Evolutionary conservation across 2,113 vertebrate species (phyloP).

Genomic region (Lethenteron reissneri): DNA sequence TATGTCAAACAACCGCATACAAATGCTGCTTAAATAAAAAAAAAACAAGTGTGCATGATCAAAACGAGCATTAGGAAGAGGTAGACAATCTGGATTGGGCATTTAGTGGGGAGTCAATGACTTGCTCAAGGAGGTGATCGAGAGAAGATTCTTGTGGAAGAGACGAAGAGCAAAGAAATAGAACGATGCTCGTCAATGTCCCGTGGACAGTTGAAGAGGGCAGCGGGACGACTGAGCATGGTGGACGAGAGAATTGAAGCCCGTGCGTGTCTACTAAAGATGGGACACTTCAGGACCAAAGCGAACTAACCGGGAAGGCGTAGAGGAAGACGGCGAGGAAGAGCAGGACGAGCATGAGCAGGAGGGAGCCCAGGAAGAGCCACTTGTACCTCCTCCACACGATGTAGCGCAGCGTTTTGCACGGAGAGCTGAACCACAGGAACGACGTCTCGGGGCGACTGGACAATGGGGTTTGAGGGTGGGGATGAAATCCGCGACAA

Average conservation of each 20-base stretch:
- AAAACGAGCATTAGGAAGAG: too few species aligned
- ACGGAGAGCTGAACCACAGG: conserved; percentile 17
- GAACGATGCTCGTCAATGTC: neutral
- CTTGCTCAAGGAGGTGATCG: too few species aligned
- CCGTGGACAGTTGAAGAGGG: neutral
- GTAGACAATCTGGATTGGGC: too few species aligned
- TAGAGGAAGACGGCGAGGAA: conserved; percentile 21
- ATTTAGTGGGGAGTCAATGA: too few species aligned
- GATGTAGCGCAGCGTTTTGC: conserved; percentile 10
- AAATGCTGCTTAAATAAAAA: too few species aligned
- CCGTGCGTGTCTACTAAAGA: neutral
- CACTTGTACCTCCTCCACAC: conserved; percentile 18
- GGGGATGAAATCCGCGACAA: too few species aligned
- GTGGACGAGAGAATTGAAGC: neutral
- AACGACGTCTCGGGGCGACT: conserved; percentile 16
- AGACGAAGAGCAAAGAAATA: too few species aligned
- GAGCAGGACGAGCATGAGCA: neutral
- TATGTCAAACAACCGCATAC: too few species aligned
- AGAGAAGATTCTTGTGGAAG: too few species aligned
- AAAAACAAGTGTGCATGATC: too few species aligned
- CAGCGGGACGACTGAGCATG: neutral
- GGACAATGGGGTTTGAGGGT: neutral
- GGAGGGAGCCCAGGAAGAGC: conserved; percentile 10
- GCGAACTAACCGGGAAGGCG: conserved; percentile 19
- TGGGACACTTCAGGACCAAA: neutral